Conservation (phyloP, 2,888 invertebrate species). For the Disparrhopalites patrizii region DNA sequence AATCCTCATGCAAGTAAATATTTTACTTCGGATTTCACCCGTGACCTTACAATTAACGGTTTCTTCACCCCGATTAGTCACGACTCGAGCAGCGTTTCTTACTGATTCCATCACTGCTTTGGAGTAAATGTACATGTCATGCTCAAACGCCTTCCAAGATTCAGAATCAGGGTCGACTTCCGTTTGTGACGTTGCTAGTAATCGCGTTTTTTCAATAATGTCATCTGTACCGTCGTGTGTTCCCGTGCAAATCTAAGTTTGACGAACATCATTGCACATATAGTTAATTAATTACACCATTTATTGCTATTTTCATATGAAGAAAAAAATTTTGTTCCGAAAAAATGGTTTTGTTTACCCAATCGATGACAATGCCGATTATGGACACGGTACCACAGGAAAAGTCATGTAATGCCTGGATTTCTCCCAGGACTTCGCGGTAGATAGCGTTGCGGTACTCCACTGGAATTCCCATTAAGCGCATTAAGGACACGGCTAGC, state of each 20-base stretch:
- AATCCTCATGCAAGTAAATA: no score
- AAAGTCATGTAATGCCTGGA: conserved; percentile 29
- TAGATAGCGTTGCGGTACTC: conserved; percentile 31
- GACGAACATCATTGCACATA: no score
- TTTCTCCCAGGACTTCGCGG: conserved; percentile 31
- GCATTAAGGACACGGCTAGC: conserved; percentile 34
- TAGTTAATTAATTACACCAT: no score
- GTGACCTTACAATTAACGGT: no score
- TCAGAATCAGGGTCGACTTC: conserved; percentile 31
- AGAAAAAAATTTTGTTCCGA: background rate
- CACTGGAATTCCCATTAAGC: conserved; percentile 35
- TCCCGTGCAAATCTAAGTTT: conserved; percentile 18
- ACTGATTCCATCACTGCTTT: conserved; percentile 14
- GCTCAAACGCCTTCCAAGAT: conserved; percentile 30
- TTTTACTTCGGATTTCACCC: no score
- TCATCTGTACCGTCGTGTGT: conserved; percentile 6
- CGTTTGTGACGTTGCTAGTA: conserved; percentile 22
- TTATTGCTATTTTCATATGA: background rate
- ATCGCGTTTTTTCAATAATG: conserved; percentile 23
- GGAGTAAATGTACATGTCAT: conserved; percentile 19
- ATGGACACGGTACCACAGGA: conserved; percentile 32
- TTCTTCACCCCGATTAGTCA: no score
- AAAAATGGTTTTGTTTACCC: conserved; percentile 35
- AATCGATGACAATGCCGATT: conserved; percentile 32
- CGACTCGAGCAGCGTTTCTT: background rate